Evolutionary conservation across 2,797 vertebrate genomes (phyloP), one percentile per base, ranked within the genome.

Genomic region (Alfaro cultratus): DNA sequence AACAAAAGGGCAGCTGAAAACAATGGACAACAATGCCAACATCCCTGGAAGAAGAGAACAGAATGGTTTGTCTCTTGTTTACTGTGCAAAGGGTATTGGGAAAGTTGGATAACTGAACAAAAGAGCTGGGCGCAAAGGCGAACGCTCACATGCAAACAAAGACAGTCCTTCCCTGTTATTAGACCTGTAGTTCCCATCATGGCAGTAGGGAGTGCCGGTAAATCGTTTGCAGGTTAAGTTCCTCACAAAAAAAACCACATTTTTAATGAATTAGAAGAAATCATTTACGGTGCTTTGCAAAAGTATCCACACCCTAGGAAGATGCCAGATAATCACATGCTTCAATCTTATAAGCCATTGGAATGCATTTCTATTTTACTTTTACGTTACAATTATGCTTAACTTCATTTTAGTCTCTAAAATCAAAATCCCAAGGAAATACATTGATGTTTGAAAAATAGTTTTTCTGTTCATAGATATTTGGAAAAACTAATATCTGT

Each of bases 71-170:
- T 78, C 79, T 74, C 74, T 53, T 64, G 76, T 43, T 81, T 55
- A 77, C 74, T 77, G 77, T 71, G 60, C 76, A 75, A 73, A 80
- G 67, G 74, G 74, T 43, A 0, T 79, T 18, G 83, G 73, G 75
- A 68, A 80, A 51, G 80, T 87, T 85, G 82, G 86, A 92, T 84
- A 77, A 80, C 53, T 75, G 45, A 77, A 93, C 89, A 92, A 92
- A 90, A 79, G 89, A 74, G 46, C 23, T 26, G 51, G 82, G 68
- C 68, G 79, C 68, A 15, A 71, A 82, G 75, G 80, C 57, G 15
- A 51, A 49, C 75, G 86, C 79, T 68, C 46, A n/a, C 86, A 83
- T 62, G 47, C 81, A 83, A 82, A 86, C 82, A 89, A 87, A 87
- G 84, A 77, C 36, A 71, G 81, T 83, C 77, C 77, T 80, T 75